Conservation (phyloP, 1,140 invertebrate species). For the Ceratosolen fusciceps region DNA sequence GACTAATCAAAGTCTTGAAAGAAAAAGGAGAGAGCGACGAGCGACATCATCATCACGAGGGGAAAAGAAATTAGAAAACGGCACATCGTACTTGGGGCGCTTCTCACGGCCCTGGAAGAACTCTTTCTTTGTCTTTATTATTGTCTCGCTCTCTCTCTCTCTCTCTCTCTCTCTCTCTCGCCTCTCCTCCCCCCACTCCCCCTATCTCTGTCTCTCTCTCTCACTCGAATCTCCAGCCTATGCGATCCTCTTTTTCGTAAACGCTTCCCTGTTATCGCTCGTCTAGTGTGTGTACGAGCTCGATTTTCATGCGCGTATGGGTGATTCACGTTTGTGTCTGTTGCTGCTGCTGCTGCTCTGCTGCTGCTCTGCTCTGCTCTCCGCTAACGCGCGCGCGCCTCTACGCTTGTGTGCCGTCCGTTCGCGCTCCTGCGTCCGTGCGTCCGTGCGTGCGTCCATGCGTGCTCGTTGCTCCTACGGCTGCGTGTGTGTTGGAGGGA, state of each 20-base stretch:
- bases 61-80: slow-evolving; percentile 26
- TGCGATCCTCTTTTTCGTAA: slow-evolving; percentile 43
- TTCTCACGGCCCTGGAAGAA: slow-evolving; percentile 45
- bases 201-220: slow-evolving; percentile 8
- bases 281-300: neutral
- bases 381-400: no score
- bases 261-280: slow-evolving; percentile 23
- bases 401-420: no score
- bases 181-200: neutral
- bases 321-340: no score
- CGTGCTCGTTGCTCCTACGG: neutral
- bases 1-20: neutral
- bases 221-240: slow-evolving; percentile 17
- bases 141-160: slow-evolving; percentile 15
- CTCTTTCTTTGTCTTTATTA: slow-evolving; percentile 7
- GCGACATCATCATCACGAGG: no score
- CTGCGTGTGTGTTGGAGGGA: neutral
- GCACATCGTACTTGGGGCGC: slow-evolving; percentile 30
- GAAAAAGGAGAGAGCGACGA: neutral
- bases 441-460: no score
- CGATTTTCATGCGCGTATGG: neutral
- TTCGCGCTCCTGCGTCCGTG: no score
- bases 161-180: slow-evolving; percentile 12
- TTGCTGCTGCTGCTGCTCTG: no score
- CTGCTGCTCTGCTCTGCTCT: no score